Percentiles rank a stretch among this genome's conserved stretches.
Evolutionary conservation across 2,888 invertebrate genomes (phyloP).

Genomic region (Drosophila niveifrons): DNA sequence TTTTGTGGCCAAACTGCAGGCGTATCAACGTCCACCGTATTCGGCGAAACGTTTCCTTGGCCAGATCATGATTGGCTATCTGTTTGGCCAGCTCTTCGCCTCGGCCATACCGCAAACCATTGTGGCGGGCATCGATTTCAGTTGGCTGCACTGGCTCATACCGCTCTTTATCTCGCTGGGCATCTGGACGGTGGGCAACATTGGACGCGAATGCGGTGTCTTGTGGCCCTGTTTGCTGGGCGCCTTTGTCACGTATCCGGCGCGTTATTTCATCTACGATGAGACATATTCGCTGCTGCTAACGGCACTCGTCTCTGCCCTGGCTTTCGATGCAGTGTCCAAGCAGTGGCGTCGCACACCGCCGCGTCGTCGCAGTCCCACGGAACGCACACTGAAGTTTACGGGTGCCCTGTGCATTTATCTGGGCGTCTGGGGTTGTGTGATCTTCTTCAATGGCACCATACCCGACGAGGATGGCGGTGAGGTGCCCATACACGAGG

Average conservation of each 20-base stretch:
- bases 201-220: conserved; percentile 92
- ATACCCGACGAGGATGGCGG: conserved; percentile 94
- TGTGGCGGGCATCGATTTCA: conserved; percentile 90
- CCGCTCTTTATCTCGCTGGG: conserved; percentile 92
- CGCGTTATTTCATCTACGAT: conserved; percentile 91
- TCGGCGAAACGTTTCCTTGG: conserved; percentile 92
- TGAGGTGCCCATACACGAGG: conserved; percentile 94
- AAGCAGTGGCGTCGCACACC: conserved; percentile 92
- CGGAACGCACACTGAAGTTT: conserved; percentile 88
- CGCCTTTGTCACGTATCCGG: conserved; percentile 89
- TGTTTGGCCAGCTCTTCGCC: conserved; percentile 91
- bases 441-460: conserved; percentile 94
- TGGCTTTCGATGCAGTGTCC: conserved; percentile 91
- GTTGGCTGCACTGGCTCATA: conserved; percentile 89
- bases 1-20: conserved; percentile 88
- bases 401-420: conserved; percentile 89
- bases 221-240: conserved; percentile 90
- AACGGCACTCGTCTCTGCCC: conserved; percentile 89
- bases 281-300: conserved; percentile 90
- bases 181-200: conserved; percentile 95
- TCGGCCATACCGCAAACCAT: conserved; percentile 92
- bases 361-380: conserved; percentile 84
- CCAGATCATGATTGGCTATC: conserved; percentile 91
- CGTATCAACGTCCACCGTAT: conserved; percentile 92
- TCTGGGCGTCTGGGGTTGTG: conserved; percentile 90